These are phyloP conservation scores for Drosophila fungiperda DNA, from an alignment of 2,888 invertebrate genomes.

Conservation along the genomic window DNA sequence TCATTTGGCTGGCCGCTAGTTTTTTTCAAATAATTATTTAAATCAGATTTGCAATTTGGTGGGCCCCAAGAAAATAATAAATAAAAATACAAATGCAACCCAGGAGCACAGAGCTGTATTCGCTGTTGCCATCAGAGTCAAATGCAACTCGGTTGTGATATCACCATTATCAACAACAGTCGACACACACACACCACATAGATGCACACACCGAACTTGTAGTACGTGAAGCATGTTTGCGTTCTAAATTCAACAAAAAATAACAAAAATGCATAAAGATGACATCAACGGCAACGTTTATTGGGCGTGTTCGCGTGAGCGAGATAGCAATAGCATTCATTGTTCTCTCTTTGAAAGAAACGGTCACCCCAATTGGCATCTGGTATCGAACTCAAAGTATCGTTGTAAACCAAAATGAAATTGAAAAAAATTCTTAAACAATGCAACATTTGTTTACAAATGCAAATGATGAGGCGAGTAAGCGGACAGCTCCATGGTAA, in stretches of 20 bases:
- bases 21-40: conserved; percentile 16
- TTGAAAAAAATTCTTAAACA: background rate
- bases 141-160: conserved; percentile 40
- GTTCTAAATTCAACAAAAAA: background rate
- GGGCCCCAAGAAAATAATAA: background rate
- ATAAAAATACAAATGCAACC: conserved; percentile 55
- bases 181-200: background rate
- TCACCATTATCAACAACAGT: background rate
- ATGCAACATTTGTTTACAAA: background rate
- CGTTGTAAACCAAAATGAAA: background rate
- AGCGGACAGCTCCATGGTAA: background rate
- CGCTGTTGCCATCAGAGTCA: conserved; percentile 23
- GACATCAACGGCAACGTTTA: conserved; percentile 37
- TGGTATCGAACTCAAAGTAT: conserved; percentile 3
- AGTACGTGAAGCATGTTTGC: background rate
- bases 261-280: conserved; percentile 17
- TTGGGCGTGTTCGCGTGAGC: conserved; percentile 29
- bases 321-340: conserved; percentile 11
- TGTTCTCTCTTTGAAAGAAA: conserved; percentile 13
- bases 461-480: background rate
- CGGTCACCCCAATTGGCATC: conserved; percentile 15
- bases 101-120: conserved; percentile 66
- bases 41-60: conserved; percentile 45
- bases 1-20: conserved; percentile 4
- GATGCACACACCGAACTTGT: background rate